These are phyloP conservation scores for Lumbricus terrestris DNA, from an alignment of 2,888 invertebrate species.

Conservation along the genomic window DNA sequence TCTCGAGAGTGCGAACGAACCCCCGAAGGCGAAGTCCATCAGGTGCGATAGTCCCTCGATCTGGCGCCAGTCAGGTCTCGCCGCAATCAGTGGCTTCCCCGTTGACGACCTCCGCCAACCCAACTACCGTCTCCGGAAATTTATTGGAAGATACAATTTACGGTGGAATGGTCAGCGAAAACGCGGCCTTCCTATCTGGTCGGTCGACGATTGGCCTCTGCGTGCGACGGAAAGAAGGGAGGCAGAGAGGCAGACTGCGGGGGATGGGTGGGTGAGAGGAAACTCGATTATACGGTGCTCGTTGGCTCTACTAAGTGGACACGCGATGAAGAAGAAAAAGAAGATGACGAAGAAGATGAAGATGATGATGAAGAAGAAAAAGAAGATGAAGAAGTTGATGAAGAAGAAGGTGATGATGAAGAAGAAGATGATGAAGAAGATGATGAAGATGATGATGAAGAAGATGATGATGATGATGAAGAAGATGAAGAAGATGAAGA, in stretches of 20 bases:
- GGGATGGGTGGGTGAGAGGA: neutral
- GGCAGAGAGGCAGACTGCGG: neutral
- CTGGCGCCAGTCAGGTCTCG: neutral
- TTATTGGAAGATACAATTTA: neutral
- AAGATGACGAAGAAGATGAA: neutral
- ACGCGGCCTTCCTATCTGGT: neutral
- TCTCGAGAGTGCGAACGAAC: too few relatives aligned
- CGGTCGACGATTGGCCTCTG: neutral
- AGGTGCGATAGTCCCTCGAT: neutral
- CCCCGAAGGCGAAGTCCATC: neutral
- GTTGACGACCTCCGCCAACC: neutral
- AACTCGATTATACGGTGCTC: neutral
- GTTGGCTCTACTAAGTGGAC: neutral
- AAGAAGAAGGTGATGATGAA: too few relatives aligned
- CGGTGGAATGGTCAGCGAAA: conserved; percentile 3
- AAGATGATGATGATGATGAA: too few relatives aligned
- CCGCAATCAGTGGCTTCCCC: neutral
- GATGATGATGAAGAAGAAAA: neutral
- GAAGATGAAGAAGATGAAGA: neutral
- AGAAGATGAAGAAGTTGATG: too few relatives aligned
- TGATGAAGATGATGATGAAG: too few relatives aligned
- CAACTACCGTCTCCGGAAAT: neutral
- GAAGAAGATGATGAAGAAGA: too few relatives aligned
- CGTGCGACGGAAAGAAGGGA: neutral
- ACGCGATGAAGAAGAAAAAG: neutral